Percentiles rank a stretch among this genome's conserved stretches.
Conservation (phyloP, 2,113 vertebrate genomes). For the Stigmatopora nigra region DNA sequence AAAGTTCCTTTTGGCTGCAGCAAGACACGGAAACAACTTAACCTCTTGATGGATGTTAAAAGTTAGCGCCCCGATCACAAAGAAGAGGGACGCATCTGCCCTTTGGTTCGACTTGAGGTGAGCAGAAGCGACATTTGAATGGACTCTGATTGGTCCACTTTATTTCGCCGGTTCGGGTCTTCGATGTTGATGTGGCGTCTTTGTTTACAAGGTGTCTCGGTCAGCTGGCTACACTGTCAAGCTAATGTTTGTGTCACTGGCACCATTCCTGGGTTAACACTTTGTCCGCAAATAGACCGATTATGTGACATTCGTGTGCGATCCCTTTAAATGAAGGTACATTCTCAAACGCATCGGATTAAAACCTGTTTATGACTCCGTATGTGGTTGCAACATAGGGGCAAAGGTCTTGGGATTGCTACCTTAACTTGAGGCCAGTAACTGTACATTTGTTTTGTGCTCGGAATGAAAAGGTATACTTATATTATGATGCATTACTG, state of each 20-base stretch:
- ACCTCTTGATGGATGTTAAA: constrained; percentile 59
- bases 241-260: constrained; percentile 31
- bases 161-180: background rate
- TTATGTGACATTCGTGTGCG: constrained; percentile 19
- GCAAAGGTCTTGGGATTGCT: background rate
- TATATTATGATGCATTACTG: background rate
- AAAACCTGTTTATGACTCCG: background rate
- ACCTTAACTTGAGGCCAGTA: constrained; percentile 3
- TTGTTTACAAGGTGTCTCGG: constrained; percentile 49
- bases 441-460: background rate
- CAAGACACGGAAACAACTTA: constrained; percentile 45
- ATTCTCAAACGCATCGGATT: background rate
- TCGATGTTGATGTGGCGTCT: constrained; percentile 28
- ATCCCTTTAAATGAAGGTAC: background rate
- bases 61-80: constrained; percentile 54
- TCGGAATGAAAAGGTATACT: background rate
- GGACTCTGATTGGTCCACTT: background rate
- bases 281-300: constrained; percentile 21
- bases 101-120: constrained; percentile 46
- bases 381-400: background rate
- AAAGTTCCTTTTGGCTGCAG: constrained; percentile 29
- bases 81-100: constrained; percentile 33
- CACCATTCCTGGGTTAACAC: constrained; percentile 28
- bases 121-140: constrained; percentile 19
- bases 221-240: constrained; percentile 34